Conservation (phyloP, 1,140 invertebrate genomes). For the Calephelis nemesis region DNA sequence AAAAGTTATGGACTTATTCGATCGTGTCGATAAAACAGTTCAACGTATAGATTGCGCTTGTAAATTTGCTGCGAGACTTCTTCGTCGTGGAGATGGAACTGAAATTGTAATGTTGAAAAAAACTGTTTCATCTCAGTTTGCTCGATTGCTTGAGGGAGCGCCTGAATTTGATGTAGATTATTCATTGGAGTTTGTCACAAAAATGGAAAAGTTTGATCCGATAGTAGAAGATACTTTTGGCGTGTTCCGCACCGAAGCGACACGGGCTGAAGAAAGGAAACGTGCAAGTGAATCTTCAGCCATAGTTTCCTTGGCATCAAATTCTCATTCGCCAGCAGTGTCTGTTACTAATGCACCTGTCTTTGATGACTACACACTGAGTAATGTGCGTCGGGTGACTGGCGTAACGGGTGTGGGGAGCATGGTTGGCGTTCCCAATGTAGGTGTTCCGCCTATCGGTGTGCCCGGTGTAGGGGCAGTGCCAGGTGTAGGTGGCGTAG, state of each 20-base stretch:
- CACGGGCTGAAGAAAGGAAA: conserved; percentile 75
- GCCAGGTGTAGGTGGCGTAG: conserved; percentile 47
- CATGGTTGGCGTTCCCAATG: conserved; percentile 57
- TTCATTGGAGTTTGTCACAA: conserved; percentile 90
- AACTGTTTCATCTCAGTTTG: conserved; percentile 86
- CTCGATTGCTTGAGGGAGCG: conserved; percentile 88
- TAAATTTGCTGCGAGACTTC: conserved; percentile 88
- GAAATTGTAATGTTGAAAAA: conserved; percentile 91
- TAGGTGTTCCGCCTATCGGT: conserved; percentile 55
- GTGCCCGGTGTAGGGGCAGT: conserved; percentile 51
- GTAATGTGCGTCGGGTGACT: conserved; percentile 61
- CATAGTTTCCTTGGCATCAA: conserved; percentile 76
- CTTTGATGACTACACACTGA: conserved; percentile 66
- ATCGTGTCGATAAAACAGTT: conserved; percentile 88
- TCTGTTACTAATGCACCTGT: conserved; percentile 68
- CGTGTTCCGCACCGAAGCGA: conserved; percentile 83
- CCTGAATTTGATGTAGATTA: conserved; percentile 89
- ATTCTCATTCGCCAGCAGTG: conserved; percentile 69
- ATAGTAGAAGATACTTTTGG: conserved; percentile 85
- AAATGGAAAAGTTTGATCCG: conserved; percentile 88
- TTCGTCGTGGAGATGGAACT: conserved; percentile 89
- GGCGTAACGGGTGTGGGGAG: conserved; percentile 45
- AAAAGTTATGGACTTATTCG: conserved; percentile 92
- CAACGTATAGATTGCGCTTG: conserved; percentile 92
- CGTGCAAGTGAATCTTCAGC: conserved; percentile 84